phyloP scores from a whole-genome alignment of 2,113 vertebrate genomes.

The Sapayoa aenigma region DNA sequence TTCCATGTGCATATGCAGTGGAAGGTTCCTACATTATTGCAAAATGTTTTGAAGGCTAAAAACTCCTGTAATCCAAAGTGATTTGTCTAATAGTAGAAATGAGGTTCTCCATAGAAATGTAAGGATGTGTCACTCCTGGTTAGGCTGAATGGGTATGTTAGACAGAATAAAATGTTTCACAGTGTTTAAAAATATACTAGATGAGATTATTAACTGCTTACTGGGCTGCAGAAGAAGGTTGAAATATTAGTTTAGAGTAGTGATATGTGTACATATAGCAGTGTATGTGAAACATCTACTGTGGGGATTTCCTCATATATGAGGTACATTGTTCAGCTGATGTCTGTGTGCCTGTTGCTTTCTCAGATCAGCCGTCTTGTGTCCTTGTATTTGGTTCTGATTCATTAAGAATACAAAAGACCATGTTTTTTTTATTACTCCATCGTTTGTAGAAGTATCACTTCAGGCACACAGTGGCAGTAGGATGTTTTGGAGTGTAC shows the following conservation, averaged over 20 bases:
- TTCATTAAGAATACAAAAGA: conserved; percentile 8
- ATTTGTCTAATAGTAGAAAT: neutral
- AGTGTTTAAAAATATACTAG: neutral
- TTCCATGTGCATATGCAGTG: neutral
- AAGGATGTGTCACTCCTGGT: neutral
- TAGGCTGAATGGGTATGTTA: neutral
- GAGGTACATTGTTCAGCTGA: neutral
- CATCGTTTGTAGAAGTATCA: neutral
- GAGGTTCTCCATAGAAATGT: neutral
- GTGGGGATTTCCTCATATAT: neutral
- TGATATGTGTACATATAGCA: too few species aligned
- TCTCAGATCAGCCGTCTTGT: neutral
- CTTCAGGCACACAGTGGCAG: neutral
- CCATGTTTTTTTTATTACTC: neutral
- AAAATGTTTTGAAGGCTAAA: neutral
- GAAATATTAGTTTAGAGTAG: neutral
- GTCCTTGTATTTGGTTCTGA: neutral
- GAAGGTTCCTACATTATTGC: neutral
- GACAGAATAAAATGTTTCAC: neutral
- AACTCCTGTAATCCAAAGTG: neutral
- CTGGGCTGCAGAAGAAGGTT: neutral
- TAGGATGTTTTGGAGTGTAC: neutral
- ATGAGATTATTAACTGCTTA: neutral
- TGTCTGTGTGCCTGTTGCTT: neutral
- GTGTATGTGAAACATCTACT: neutral